Conservation (phyloP, 2,113 vertebrate genomes). For the Odobenus rosmarus region DNA sequence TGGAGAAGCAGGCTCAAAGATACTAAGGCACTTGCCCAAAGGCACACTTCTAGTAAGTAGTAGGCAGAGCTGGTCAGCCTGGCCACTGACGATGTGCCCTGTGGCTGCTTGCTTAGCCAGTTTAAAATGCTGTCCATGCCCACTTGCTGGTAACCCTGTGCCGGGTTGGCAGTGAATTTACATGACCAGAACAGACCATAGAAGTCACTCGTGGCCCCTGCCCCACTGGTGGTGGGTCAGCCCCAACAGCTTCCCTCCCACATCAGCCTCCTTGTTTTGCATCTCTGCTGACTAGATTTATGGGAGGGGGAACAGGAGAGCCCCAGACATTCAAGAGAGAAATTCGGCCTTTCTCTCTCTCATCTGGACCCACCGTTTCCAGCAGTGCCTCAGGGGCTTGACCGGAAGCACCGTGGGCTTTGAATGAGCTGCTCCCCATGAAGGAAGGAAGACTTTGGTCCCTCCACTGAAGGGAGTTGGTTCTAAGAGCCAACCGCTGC, state of each 20-base stretch:
- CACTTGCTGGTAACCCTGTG: not conserved
- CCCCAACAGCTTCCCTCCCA: not conserved
- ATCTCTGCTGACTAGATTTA: not conserved
- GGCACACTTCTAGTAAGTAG: not conserved
- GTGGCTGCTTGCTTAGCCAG: not conserved
- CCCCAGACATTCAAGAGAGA: not conserved
- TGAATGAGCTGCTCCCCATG: not conserved
- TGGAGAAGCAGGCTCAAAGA: not conserved
- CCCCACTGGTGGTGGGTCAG: not conserved
- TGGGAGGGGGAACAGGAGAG: not conserved
- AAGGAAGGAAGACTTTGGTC: not conserved
- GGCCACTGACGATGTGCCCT: not conserved
- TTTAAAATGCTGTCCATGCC: not conserved
- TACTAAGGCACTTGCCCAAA: not conserved
- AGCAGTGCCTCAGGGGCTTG: not conserved
- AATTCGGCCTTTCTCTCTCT: not conserved
- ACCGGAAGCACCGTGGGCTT: not conserved
- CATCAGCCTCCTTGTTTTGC: rapidly evolving
- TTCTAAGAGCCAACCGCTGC: not conserved
- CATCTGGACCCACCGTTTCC: not conserved
- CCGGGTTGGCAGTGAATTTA: not conserved
- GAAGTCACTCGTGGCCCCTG: not conserved
- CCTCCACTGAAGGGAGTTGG: not conserved
- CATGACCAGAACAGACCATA: not conserved
- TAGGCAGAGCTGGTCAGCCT: too few species aligned